A percentile compares a stretch with the other conserved stretches of the same genome.
Conservation (phyloP, 2,888 invertebrate species). For the Sarcophaga rosellei region DNA sequence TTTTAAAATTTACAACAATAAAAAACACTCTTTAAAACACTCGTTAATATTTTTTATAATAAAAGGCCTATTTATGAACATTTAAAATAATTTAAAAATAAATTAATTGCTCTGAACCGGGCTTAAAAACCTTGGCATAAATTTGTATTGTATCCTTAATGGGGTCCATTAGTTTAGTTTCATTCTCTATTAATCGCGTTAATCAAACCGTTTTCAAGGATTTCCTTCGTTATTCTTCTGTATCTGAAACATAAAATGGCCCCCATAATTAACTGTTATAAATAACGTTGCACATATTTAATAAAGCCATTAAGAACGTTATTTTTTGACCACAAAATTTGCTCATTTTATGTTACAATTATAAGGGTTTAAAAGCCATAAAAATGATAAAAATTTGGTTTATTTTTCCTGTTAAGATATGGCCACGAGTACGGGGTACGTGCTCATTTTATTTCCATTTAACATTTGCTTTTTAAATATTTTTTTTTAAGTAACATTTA, state of each 20-base stretch:
- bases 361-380: slow-evolving; percentile 13
- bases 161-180: no score
- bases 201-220: no score
- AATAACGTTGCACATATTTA: neutral
- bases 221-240: no score
- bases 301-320: slow-evolving; percentile 41
- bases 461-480: slow-evolving; percentile 6
- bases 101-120: no score
- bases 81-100: no score
- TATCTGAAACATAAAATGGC: neutral
- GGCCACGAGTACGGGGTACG: neutral
- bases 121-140: no score
- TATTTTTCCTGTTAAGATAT: neutral
- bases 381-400: neutral
- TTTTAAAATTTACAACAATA: no score
- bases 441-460: neutral
- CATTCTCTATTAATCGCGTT: no score
- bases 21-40: no score
- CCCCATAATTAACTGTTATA: neutral
- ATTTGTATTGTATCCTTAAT: no score
- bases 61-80: no score
- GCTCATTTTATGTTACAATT: neutral
- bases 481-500: slow-evolving; percentile 54
- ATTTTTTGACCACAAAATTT: neutral
- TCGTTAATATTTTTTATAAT: no score